A percentile compares a stretch with the other conserved stretches of the same genome.
Evolutionary conservation across 2,113 vertebrate species (phyloP).

Genomic region (Bothrops jararaca): DNA sequence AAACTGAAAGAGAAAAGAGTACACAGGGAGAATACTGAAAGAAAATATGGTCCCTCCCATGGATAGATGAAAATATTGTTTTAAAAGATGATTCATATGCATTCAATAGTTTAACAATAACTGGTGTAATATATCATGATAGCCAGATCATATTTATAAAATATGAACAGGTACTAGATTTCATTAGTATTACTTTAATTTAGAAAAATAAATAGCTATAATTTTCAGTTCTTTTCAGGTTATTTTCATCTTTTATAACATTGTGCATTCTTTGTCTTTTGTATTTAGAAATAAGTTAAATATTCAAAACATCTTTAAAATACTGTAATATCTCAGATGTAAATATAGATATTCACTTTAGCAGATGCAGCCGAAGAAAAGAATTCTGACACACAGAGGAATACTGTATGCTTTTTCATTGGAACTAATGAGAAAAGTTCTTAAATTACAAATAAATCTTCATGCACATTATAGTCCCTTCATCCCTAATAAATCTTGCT

Average conservation of each 20-base stretch:
- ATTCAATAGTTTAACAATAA: conserved; percentile 45
- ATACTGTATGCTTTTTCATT: neutral
- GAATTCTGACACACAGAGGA: neutral
- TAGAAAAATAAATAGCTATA: conserved; percentile 74
- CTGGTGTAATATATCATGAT: conserved; percentile 68
- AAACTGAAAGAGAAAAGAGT: neutral
- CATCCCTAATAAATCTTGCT: neutral
- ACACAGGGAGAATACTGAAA: neutral
- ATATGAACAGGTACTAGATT: conserved; percentile 39
- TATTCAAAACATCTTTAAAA: neutral
- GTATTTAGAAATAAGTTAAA: neutral
- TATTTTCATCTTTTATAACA: neutral
- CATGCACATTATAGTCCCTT: neutral
- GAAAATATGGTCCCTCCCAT: neutral
- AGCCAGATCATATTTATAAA: conserved; percentile 68
- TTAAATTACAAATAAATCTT: neutral
- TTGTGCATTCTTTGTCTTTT: neutral
- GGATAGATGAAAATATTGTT: conserved; percentile 32
- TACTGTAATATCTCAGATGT: neutral
- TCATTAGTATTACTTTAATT: conserved; percentile 75
- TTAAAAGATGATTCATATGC: conserved; percentile 54
- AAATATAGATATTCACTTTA: neutral
- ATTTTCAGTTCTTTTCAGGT: conserved; percentile 36
- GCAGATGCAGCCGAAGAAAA: neutral
- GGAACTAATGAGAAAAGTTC: neutral